Evolutionary conservation across 2,797 vertebrate species (phyloP), one percentile per base, ranked within the genome.

Genomic region (Lutra lutra): DNA sequence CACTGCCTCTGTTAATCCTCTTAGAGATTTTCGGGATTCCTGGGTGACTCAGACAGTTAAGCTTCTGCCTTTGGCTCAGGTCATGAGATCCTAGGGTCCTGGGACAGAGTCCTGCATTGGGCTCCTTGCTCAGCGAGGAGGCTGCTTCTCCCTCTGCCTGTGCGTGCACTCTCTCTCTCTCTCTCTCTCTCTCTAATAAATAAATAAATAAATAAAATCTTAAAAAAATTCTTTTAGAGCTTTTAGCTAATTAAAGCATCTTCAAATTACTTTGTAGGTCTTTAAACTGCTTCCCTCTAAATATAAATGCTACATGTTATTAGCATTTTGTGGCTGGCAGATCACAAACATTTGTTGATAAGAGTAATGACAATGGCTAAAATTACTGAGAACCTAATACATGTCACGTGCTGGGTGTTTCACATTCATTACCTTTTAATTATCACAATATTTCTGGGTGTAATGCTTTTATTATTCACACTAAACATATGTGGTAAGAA

Each of bases 381-480:
- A n/a, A 86, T 89, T 72, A 94, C n/a, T 91, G 25, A 94, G 48
- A 25, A 58, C 13, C 84, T 85, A 75, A 38, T 83, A 62, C 66
- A 3, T 38, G 92, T 64, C 72, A 94, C 25, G 85, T 54, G 90
- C 18, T 79, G 29, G 43, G 58, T 80, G 23, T 80, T 87, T 91
- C 54, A 91, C 32, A 90, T 82, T 86, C 38, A 79, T 89, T 91
- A 97, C 83, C 46, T 96, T 80, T 84, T 86, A 79, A 82, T 87
- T 58, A 86, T 80, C 48, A 77, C 18, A 95, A 18, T 82, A 72
- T 82, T 35, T 86, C 64, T 58, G 38, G 75, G 9, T 75, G 18
- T 62, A 66, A 6, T 38, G 80, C 27, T 56, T 72, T 62, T 78
- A 85, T 54, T 88, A 92, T 56, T 43, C 43, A 91, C 32, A 92